These are phyloP conservation scores for Brachyrhaphis roseni DNA, from an alignment of 2,797 vertebrate genomes.

Conservation along the genomic window DNA sequence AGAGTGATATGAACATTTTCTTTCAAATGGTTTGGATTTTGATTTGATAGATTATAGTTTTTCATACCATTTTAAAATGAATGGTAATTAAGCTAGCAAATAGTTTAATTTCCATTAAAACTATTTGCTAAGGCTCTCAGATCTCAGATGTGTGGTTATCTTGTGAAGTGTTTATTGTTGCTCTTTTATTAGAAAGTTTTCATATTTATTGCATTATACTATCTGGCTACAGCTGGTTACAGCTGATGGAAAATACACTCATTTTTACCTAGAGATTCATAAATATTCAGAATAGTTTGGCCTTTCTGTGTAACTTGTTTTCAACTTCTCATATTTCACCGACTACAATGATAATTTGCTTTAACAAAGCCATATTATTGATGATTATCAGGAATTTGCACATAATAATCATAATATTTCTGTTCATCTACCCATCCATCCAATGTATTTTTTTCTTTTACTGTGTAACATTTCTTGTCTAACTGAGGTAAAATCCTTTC, in stretches of 20 bases:
- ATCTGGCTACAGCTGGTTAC: too few species aligned
- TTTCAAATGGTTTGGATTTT: not conserved
- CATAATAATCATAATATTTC: not conserved
- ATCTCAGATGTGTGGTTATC: not conserved
- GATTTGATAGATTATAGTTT: not conserved
- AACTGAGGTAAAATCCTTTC: not conserved
- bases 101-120: not conserved
- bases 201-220: not conserved
- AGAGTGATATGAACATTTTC: not conserved
- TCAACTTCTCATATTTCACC: not conserved
- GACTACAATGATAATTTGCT: not conserved
- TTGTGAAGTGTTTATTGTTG: not conserved
- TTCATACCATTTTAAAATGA: not conserved
- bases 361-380: not conserved
- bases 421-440: not conserved
- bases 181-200: not conserved
- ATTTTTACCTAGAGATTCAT: not conserved
- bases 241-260: not conserved
- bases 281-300: not conserved
- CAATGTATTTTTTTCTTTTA: not conserved
- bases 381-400: not conserved
- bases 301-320: not conserved
- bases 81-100: too few species aligned
- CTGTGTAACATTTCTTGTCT: not conserved
- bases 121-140: not conserved